Percentiles rank a stretch among this genome's conserved stretches.
Conservation (phyloP, 2,797 vertebrate species). For the Graptemys geographica region DNA sequence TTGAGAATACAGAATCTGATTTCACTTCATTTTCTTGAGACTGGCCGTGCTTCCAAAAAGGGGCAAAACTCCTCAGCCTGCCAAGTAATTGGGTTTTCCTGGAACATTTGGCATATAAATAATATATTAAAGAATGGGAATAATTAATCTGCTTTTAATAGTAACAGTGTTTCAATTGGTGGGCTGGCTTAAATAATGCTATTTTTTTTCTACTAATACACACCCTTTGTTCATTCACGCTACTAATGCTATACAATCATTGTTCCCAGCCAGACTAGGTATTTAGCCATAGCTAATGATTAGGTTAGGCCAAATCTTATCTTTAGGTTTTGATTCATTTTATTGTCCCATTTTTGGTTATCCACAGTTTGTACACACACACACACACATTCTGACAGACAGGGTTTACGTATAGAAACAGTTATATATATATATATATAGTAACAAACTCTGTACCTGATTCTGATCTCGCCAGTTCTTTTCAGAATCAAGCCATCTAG, state of each 20-base stretch:
- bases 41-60: slow-evolving; percentile 5
- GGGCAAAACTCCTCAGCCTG: slow-evolving; percentile 50
- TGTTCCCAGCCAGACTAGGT: slow-evolving; percentile 1
- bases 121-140: slow-evolving; percentile 32
- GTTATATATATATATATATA: neutral
- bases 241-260: neutral
- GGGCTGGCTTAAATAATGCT: neutral
- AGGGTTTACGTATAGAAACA: neutral
- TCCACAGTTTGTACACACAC: neutral
- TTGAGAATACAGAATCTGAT: slow-evolving; percentile 68
- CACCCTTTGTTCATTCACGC: neutral
- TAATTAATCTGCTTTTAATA: neutral
- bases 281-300: slow-evolving; percentile 22
- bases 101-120: slow-evolving; percentile 12
- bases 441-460: neutral
- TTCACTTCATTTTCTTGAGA: slow-evolving; percentile 70
- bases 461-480: neutral
- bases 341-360: neutral
- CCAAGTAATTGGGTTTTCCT: slow-evolving; percentile 56
- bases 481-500: neutral
- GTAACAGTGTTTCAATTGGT: neutral
- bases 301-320: neutral
- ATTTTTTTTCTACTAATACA: neutral
- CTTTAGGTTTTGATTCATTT: neutral
- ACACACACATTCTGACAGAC: neutral